Evolutionary conservation across 2,113 vertebrate species (phyloP).

Genomic region (Machaerirhynchus nigripectus): DNA sequence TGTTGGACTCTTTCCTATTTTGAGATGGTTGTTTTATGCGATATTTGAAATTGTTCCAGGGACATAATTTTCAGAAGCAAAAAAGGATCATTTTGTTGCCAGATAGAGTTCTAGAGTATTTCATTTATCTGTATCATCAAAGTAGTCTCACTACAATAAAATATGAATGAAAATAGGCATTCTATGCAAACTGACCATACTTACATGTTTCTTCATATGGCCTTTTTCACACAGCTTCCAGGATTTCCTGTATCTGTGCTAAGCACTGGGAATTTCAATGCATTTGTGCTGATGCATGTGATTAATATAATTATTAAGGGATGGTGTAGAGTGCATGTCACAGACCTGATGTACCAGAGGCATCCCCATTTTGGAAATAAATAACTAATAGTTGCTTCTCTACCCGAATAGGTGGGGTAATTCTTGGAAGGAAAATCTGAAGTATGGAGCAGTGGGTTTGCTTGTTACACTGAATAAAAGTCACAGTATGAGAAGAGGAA

Average conservation of each 20-base stretch:
- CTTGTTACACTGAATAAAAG: background rate
- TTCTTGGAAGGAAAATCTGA: background rate
- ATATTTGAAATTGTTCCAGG: background rate
- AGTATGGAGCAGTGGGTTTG: background rate
- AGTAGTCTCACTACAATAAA: background rate
- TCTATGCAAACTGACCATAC: background rate
- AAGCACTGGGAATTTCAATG: background rate
- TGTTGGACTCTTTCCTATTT: background rate
- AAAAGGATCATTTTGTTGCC: background rate
- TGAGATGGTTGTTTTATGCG: background rate
- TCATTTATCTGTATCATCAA: background rate
- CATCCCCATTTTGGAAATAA: background rate
- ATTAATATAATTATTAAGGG: background rate
- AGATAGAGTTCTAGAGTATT: background rate
- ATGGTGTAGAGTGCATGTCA: background rate
- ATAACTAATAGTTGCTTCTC: background rate
- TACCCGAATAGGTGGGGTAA: background rate
- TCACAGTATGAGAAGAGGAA: background rate
- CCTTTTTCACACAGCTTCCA: background rate
- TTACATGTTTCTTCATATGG: background rate
- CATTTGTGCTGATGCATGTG: background rate
- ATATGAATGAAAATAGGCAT: background rate
- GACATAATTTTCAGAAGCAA: background rate
- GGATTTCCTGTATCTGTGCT: background rate
- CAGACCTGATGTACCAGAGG: background rate